A percentile compares a stretch with the other conserved stretches of the same genome.
These are phyloP conservation scores for Herpetotheres cachinnans DNA, from an alignment of 2,113 vertebrate species.

Conservation along the genomic window DNA sequence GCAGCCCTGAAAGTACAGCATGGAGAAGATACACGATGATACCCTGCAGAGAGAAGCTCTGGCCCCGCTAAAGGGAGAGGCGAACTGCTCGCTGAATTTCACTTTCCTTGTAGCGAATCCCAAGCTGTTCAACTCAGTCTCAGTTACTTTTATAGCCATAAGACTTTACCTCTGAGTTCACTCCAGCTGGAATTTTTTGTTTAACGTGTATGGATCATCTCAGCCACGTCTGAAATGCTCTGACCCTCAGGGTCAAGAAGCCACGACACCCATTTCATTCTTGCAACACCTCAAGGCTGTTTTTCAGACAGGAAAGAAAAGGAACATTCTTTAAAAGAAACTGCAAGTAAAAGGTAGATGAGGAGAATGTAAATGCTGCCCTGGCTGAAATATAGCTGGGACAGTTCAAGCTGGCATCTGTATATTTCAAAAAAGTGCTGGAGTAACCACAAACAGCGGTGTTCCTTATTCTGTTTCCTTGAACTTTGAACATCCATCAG, in stretches of 20 bases:
- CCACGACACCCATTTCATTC: neutral
- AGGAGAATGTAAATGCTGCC: neutral
- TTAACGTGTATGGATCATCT: neutral
- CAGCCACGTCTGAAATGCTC: neutral
- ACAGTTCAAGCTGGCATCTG: neutral
- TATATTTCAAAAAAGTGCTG: neutral
- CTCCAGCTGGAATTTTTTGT: neutral
- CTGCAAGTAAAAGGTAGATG: neutral
- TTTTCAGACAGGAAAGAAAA: neutral
- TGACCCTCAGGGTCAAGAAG: neutral
- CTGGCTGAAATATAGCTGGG: neutral
- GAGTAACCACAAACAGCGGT: fast-evolving
- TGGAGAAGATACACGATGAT: neutral
- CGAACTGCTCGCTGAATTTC: neutral
- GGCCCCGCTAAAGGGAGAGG: neutral
- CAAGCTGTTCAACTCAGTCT: neutral
- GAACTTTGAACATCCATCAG: neutral
- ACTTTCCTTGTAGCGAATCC: neutral
- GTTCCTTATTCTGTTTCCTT: neutral
- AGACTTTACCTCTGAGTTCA: neutral
- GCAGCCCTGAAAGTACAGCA: neutral
- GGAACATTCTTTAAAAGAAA: neutral
- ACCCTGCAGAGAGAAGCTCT: neutral
- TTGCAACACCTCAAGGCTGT: neutral
- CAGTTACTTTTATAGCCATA: neutral